phyloP scores from a whole-genome alignment of 1,140 invertebrate species.

The Drosophila pandora region DNA sequence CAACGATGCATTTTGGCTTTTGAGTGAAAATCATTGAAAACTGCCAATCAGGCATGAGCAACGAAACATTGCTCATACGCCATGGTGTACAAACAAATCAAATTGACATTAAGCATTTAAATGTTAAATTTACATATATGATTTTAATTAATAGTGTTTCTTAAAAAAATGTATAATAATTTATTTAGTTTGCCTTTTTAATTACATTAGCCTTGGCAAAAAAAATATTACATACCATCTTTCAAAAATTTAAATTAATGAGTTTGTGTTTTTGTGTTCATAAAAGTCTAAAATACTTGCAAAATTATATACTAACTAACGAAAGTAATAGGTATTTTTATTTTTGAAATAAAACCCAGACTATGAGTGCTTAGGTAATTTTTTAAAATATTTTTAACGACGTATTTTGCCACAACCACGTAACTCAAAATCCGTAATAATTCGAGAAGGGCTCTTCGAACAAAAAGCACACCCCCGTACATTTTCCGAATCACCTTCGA shows the following conservation, averaged over 20 bases:
- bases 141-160: background rate
- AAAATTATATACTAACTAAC: background rate
- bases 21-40: constrained; percentile 23
- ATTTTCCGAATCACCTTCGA: constrained; percentile 9
- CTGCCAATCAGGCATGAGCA: constrained; percentile 1
- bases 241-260: no score
- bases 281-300: background rate
- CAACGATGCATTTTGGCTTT: constrained; percentile 35
- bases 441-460: background rate
- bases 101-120: constrained; percentile 39
- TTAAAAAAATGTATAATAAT: no score
- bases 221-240: no score
- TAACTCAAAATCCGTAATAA: no score
- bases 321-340: background rate
- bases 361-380: no score
- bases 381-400: background rate
- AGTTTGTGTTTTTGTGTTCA: no score
- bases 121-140: background rate
- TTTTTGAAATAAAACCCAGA: background rate
- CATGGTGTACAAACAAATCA: constrained; percentile 33
- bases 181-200: no score
- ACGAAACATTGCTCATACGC: constrained; percentile 65
- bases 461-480: background rate
- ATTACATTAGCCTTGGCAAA: no score
- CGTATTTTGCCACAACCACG: background rate